A percentile compares a stretch with the other conserved stretches of the same genome.
phyloP scores from a whole-genome alignment of 2,797 vertebrate species.

The Acanthornis magna region DNA sequence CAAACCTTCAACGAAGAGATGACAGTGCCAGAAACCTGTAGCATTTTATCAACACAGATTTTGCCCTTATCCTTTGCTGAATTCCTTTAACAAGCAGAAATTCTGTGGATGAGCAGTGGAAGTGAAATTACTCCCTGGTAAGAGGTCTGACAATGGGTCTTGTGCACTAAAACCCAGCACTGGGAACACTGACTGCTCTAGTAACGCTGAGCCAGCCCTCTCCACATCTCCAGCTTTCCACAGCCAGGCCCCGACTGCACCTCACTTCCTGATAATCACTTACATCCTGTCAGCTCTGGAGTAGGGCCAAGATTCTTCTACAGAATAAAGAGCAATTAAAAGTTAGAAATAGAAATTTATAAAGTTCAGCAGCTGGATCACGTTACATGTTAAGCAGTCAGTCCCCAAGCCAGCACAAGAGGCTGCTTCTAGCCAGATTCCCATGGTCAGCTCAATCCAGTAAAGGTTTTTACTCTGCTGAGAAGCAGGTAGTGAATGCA shows the following conservation, averaged over 20 bases:
- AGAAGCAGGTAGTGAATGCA: slow-evolving; percentile 60
- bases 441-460: slow-evolving; percentile 32
- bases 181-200: neutral
- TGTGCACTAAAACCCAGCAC: neutral
- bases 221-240: neutral
- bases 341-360: slow-evolving; percentile 24
- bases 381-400: slow-evolving; percentile 38
- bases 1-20: neutral
- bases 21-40: neutral
- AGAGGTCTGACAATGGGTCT: neutral
- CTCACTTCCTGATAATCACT: neutral
- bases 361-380: slow-evolving; percentile 53
- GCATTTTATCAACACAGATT: neutral
- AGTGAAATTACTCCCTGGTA: neutral
- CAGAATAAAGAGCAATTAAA: slow-evolving; percentile 20
- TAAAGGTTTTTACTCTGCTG: slow-evolving; percentile 45
- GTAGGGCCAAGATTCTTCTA: neutral
- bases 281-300: neutral
- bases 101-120: neutral
- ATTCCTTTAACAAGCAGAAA: neutral
- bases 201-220: neutral
- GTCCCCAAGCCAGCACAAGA: neutral
- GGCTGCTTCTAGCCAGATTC: slow-evolving; percentile 22
- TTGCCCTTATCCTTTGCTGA: neutral
- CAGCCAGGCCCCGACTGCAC: neutral